Evolutionary conservation across 2,888 invertebrate species (phyloP), one percentile per base, ranked within the genome.

Genomic region (Noctua janthe): DNA sequence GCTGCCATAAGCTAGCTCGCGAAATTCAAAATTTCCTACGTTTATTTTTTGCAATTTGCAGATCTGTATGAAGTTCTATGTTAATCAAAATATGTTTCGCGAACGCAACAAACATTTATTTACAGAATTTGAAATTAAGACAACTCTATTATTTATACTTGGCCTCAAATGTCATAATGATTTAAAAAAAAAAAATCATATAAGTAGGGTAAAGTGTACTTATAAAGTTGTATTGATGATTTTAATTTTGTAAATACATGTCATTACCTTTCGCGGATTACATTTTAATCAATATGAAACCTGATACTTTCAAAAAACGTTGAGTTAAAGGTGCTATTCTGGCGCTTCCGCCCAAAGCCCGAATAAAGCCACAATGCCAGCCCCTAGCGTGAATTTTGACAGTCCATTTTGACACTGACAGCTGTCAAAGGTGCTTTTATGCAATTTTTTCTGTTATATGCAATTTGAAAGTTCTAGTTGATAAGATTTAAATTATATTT

Each of bases 341-440:
- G 15, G 13, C 62, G 62, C 15, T 17, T 62, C 13, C 62, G 2
- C 15, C 59, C 23, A 23, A 54, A 8, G 10, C 23, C 56, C 23
- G 5, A 56, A 0, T 6, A 17, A 35, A 17, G 29, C 29, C 47
- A 71, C 54, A 23, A 13, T 29, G 20, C 54, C 71, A 74, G 59
- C 83, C 35, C 35, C 11, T 72, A 74, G 62, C 64, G 73, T 76
- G 15, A 76, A 71, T 85, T 80, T 76, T 78, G 87, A 85, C 76
- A 86, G 80, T 74, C 23, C 79, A 71, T 78, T 82, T 74, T 89
- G 82, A 82, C 82, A 81, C 64, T 73, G 76, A 83, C 76, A 82
- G 66, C 86, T 86, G 85, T 86, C 86, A 90, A 84, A 78, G 90
- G 82, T 86, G 83, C 81, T 85, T 87, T 35, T 66, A 85, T 82